Evolutionary conservation across 1,140 invertebrate species (phyloP), one percentile per base, ranked within the genome.

Genomic region (Gryllus bimaculatus): DNA sequence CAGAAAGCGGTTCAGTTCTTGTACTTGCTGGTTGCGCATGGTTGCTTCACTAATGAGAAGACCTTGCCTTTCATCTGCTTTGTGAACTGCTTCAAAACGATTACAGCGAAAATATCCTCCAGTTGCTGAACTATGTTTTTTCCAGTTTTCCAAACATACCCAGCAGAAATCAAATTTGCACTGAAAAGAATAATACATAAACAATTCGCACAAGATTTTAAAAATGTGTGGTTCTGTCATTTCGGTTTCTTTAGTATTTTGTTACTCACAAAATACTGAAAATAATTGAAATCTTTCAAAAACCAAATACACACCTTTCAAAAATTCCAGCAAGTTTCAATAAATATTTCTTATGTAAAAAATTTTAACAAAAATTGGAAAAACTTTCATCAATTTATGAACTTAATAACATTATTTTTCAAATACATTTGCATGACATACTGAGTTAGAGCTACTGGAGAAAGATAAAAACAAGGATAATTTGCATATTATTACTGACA

Each of bases 151-250:
- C 82, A 93, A 86, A 84, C 92, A 93, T 20, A 93, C 91, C 92
- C 92, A 93, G 85, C 92, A 93, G 83, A 92, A 93, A 82, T 93
- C 92, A 86, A 90, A 90, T 86, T 93, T 93, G 84, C 92, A 93
- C 90, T 92, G 84, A 49, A 86, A 87, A 81, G 81, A 78, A 79
- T 81, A 78, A 78, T 78, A 77, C 49, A 54, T 79, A 75, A n/a
- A n/a, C n/a, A n/a, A n/a, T n/a, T n/a, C n/a, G n/a, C n/a, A n/a
- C 8, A 39, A 13, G 47, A 26, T 75, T 5, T 7, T 75, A 75
- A 66, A 66, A 66, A 5, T 39, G 1, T 39, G 26, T 39, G 1
- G 26, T 39, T 39, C 26, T 39, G 26, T 1, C 26, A 39, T 39
- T 2, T 39, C 26, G 1, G 5, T 54, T 78, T 78, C 77, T 7